A percentile compares a stretch with the other conserved stretches of the same genome.
These are phyloP conservation scores for Mamestra brassicae DNA, from an alignment of 2,888 invertebrate genomes.

Conservation along the genomic window DNA sequence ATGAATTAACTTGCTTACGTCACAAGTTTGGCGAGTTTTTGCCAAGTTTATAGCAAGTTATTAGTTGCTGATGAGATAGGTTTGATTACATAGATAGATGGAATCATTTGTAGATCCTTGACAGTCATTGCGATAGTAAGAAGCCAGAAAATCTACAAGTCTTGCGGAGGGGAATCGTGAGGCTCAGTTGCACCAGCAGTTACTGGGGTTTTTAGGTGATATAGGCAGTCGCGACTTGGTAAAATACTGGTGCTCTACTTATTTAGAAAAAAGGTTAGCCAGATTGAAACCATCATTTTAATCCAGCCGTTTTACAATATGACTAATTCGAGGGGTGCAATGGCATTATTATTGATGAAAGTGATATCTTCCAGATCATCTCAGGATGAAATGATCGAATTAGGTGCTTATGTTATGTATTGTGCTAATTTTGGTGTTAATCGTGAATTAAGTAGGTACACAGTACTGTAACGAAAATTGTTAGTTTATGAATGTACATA, in stretches of 20 bases:
- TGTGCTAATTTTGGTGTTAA: neutral
- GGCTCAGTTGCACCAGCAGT: neutral
- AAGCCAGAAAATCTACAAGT: neutral
- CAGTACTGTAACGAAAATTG: neutral
- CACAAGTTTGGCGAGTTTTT: slow-evolving; percentile 47
- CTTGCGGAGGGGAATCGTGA: neutral
- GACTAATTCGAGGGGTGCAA: no score
- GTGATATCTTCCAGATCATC: neutral
- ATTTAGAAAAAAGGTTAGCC: no score
- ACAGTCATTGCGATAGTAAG: neutral
- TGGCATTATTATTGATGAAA: no score
- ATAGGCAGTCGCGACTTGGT: neutral
- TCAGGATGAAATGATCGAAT: neutral
- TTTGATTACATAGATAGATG: neutral
- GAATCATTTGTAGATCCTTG: neutral
- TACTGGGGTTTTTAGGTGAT: neutral
- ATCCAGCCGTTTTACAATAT: no score
- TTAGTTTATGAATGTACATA: neutral
- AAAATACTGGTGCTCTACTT: no score
- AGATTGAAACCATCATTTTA: no score
- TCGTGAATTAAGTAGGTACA: neutral
- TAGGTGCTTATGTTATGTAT: neutral
- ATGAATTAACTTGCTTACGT: slow-evolving; percentile 57
- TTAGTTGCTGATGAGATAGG: slow-evolving; percentile 29
- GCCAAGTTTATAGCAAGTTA: slow-evolving; percentile 46